A percentile compares a stretch with the other conserved stretches of the same genome.
These are phyloP conservation scores for Axis porcinus DNA, from an alignment of 2,113 vertebrate genomes.

Conservation along the genomic window DNA sequence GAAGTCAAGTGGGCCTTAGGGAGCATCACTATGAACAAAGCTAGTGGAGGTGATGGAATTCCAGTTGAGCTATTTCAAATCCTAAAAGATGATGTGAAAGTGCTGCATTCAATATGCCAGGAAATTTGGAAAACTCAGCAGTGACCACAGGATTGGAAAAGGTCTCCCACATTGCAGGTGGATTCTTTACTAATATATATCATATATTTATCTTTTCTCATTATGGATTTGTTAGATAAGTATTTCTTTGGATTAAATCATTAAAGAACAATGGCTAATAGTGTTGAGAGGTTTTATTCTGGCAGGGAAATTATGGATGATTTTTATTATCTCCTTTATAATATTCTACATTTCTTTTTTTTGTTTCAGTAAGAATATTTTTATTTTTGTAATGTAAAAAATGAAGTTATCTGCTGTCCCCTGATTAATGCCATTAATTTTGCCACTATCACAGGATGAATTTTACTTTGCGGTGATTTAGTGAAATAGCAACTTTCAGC, in stretches of 20 bases:
- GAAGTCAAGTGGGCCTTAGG: neutral
- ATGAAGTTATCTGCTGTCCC: neutral
- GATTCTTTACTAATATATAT: neutral
- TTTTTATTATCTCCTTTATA: slow-evolving; percentile 5
- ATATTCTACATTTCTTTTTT: neutral
- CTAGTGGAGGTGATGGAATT: neutral
- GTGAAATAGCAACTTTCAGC: neutral
- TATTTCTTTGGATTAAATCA: neutral
- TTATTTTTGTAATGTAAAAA: slow-evolving; percentile 11
- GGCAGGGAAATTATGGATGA: neutral
- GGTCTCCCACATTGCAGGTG: neutral
- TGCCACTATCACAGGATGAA: neutral
- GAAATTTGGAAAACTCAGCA: neutral
- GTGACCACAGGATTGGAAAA: neutral
- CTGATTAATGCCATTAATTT: neutral
- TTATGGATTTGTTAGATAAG: neutral
- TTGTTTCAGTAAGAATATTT: neutral
- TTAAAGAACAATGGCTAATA: neutral
- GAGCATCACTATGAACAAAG: neutral
- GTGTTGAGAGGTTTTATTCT: neutral
- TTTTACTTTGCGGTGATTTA: neutral
- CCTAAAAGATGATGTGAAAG: neutral
- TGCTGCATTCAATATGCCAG: neutral
- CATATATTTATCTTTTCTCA: neutral
- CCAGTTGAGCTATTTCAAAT: neutral